Conservation (phyloP, 2,888 invertebrate genomes). For the Drosophila mimica region DNA sequence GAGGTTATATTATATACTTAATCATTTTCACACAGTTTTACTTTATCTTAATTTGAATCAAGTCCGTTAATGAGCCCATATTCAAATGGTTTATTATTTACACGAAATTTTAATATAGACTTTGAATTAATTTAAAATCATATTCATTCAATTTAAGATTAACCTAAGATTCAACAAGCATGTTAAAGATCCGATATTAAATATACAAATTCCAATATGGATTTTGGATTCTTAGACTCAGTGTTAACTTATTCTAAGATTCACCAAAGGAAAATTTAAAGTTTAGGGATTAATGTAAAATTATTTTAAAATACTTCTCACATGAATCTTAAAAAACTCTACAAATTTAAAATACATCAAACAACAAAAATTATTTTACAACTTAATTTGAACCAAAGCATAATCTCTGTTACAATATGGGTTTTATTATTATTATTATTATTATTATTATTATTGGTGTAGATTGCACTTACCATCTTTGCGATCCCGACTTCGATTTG, state of each 20-base stretch:
- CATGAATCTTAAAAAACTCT: background rate
- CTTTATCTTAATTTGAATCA: background rate
- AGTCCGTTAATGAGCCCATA: background rate
- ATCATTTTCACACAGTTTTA: background rate
- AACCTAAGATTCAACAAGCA: background rate
- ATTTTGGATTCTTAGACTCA: background rate
- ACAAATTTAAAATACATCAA: background rate
- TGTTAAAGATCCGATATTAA: background rate
- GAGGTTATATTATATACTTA: background rate
- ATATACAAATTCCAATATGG: background rate
- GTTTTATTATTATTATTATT: background rate
- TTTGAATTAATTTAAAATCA: background rate
- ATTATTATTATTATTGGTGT: background rate
- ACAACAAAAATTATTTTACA: background rate
- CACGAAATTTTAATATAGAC: background rate
- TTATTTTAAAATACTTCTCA: background rate
- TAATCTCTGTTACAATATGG: background rate
- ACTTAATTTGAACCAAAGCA: background rate
- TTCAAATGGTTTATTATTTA: background rate
- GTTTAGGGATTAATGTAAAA: background rate
- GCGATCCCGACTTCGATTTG: constrained; percentile 88
- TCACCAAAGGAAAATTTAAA: background rate
- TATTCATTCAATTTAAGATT: background rate
- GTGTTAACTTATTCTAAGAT: background rate
- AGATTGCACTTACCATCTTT: constrained; percentile 87